Base-by-base conservation (phyloP, 2,113 vertebrate genomes). In the Microcebus ravelobensis region DNA sequence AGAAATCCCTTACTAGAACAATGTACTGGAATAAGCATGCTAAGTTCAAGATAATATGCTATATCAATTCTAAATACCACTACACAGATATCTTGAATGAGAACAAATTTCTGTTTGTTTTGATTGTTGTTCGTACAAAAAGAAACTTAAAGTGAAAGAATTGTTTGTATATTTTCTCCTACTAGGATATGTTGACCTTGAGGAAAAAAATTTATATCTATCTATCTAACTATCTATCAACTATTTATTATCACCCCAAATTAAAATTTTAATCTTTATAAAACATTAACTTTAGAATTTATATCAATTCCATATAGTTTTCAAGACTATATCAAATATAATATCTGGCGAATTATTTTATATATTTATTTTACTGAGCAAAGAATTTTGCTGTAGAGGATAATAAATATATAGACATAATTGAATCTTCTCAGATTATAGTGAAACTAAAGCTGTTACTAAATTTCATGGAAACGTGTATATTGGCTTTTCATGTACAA, bases 241-340 rank as follows among this genome's bases (percentile, higher is more conserved):
- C 10, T 42, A 39, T 21, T 80, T 42, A 39, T 21, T 80, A 50
- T 50, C 31, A 87, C 65, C 27, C 21, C 17, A 57, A 94, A 63
- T 42, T 89, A 13, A 88, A 83, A 55, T 52, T 83, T 90, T 27
- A 79, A 45, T 79, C 23, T 36, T 61, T 83, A 80, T 13, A 25
- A 94, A 93, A 61, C 71, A 61, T 27, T 80, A 88, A 65, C 14
- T 50, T 65, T 55, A 81, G 23, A 92, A 85, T 65, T 95, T 88
- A 2, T 87, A 34, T 90, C 2, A 90, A 68, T 27, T 92, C 61
- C n/a, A 23, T 18, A 36, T 80, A 59, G 8, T 85, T 87, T 88
- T 95, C 42, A 87, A 95, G 59, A 77, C 8, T 27, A 90, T 1
- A 83, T 79, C 55, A 79, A 74, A 94, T 92, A 48, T 87, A 95